Evolutionary conservation across 2,113 vertebrate genomes (phyloP).

Genomic region (Phyllopteryx taeniolatus): DNA sequence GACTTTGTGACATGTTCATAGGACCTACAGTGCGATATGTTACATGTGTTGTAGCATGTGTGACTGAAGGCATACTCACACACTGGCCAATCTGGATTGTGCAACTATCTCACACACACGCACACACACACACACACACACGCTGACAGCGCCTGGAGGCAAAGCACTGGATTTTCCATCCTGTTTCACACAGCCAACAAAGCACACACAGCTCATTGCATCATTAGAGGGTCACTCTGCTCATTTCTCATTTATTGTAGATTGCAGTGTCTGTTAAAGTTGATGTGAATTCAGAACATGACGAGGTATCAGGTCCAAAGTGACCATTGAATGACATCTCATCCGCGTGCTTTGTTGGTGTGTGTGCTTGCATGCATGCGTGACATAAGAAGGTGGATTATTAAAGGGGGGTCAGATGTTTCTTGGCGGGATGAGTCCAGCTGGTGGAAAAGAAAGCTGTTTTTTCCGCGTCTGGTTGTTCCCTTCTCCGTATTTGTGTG

Average conservation of each 20-base stretch:
- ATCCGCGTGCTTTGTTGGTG: not conserved
- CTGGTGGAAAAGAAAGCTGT: slow-evolving; percentile 16
- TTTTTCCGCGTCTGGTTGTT: slow-evolving; percentile 23
- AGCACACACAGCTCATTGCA: not conserved
- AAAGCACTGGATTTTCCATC: not conserved
- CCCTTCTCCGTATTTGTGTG: not conserved
- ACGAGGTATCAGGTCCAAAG: not conserved
- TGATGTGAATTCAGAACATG: too few species aligned
- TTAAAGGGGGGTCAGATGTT: slow-evolving; percentile 22
- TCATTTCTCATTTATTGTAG: not conserved
- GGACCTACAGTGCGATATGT: too few species aligned
- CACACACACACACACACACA: slow-evolving; percentile 1
- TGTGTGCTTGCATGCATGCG: not conserved
- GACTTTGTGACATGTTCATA: not conserved
- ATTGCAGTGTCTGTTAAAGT: not conserved
- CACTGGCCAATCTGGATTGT: not conserved
- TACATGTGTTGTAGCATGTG: not conserved
- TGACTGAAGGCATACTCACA: not conserved
- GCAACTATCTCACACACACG: slow-evolving; percentile 6
- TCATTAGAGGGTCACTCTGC: not conserved
- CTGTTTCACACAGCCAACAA: not conserved
- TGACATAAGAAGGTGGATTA: slow-evolving; percentile 12
- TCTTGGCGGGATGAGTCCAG: slow-evolving; percentile 15
- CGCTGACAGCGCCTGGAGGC: not conserved
- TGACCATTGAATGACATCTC: not conserved